Percentiles rank a stretch among this genome's conserved stretches.
phyloP scores from a whole-genome alignment of 2,797 vertebrate species.

The Sardinella longiceps region DNA sequence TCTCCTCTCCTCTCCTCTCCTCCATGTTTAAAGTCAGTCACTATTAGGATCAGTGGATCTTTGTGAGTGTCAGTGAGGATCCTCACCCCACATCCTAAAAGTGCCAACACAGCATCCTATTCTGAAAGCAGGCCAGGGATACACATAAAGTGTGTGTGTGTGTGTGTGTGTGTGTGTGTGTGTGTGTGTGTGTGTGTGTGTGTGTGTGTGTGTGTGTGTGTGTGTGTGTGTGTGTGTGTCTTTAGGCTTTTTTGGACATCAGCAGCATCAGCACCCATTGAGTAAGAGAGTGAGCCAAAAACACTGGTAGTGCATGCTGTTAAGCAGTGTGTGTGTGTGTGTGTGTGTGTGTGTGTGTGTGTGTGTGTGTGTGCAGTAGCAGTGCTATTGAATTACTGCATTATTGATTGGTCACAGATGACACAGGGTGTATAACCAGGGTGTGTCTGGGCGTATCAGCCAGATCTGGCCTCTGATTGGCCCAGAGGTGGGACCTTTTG shows the following conservation, averaged over 20 bases:
- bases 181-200: neutral
- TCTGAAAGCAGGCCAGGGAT: too few species aligned
- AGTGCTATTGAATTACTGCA: neutral
- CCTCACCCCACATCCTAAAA: too few species aligned
- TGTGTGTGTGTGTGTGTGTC: too few species aligned
- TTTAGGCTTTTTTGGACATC: neutral
- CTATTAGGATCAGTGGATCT: neutral
- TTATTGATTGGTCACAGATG: neutral
- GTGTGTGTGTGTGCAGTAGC: too few species aligned
- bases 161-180: slow-evolving; percentile 25
- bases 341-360: too few species aligned
- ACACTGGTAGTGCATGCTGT: neutral
- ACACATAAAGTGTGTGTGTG: slow-evolving; percentile 25
- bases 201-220: neutral
- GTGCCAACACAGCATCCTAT: too few species aligned
- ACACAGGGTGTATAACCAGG: neutral
- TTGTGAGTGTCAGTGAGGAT: neutral
- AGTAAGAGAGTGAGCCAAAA: neutral
- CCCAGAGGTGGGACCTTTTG: neutral
- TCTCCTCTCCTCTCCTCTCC: slow-evolving; percentile 5
- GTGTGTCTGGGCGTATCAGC: neutral
- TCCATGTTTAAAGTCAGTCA: neutral
- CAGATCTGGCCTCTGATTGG: neutral
- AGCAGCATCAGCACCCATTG: neutral
- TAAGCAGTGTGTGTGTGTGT: too few species aligned